Evolutionary conservation across 2,113 vertebrate genomes (phyloP).

Genomic region (Cavia aperea): DNA sequence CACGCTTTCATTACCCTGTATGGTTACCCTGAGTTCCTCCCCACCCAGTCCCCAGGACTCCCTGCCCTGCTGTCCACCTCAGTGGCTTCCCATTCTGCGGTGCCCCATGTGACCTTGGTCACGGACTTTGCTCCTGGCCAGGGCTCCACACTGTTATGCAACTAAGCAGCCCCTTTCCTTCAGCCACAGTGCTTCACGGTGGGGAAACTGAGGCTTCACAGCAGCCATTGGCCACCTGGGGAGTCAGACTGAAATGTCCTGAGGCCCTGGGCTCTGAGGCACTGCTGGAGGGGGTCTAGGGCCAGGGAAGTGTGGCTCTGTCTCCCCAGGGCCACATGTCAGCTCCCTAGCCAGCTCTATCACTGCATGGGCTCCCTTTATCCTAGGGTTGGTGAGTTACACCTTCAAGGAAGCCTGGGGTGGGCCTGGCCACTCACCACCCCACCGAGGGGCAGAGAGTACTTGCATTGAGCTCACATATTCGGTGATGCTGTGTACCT

Average conservation of each 20-base stretch:
- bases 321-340: neutral
- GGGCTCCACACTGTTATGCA: neutral
- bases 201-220: neutral
- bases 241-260: neutral
- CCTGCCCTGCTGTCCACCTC: neutral
- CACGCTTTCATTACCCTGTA: neutral
- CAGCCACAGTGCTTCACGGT: neutral
- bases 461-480: neutral
- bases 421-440: neutral
- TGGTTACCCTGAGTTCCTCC: neutral
- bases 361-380: neutral
- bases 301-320: neutral
- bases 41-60: neutral
- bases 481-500: neutral
- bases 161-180: neutral
- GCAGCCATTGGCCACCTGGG: neutral
- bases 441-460: neutral
- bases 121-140: neutral
- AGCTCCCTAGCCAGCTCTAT: neutral
- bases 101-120: accelerated
- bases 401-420: neutral
- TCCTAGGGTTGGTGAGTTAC: neutral
- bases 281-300: accelerated
- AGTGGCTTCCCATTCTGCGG: neutral
- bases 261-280: neutral